phyloP scores from a whole-genome alignment of 2,797 vertebrate genomes.

The Benthosema pterotum region DNA sequence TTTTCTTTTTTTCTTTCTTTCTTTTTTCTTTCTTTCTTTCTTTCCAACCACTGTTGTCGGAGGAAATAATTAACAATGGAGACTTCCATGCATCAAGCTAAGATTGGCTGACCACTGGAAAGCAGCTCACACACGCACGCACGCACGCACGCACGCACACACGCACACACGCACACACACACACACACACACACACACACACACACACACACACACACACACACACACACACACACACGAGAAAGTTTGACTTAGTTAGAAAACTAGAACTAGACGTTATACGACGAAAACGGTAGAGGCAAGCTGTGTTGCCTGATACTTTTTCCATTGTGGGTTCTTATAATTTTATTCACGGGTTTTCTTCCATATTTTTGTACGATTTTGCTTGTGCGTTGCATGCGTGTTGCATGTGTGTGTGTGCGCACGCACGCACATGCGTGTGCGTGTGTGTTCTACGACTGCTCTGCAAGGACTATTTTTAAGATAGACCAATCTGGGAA shows the following conservation, averaged over 20 bases:
- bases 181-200: constrained; percentile 15
- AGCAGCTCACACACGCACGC: constrained; percentile 23
- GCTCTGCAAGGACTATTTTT: constrained; percentile 62
- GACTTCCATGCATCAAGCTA: constrained; percentile 48
- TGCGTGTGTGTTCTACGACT: constrained; percentile 36
- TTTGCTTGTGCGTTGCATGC: constrained; percentile 1
- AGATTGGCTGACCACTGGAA: constrained; percentile 43
- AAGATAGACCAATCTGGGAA: constrained; percentile 64
- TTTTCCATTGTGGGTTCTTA: constrained; percentile 53
- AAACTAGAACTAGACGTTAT: constrained; percentile 11
- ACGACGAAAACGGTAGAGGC: constrained; percentile 7
- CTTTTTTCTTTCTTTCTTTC: constrained; percentile 38
- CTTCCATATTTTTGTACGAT: constrained; percentile 54
- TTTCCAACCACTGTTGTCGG: constrained; percentile 44
- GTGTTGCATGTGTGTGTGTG: not conserved
- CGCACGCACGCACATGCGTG: no score
- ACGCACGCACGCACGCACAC: constrained; percentile 15
- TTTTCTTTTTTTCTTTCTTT: no score
- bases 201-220: constrained; percentile 10
- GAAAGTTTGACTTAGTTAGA: constrained; percentile 30
- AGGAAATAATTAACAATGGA: constrained; percentile 55
- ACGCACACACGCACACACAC: constrained; percentile 12
- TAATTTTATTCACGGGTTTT: constrained; percentile 55
- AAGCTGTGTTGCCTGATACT: constrained; percentile 28
- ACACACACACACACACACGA: constrained; percentile 16